Conservation (phyloP, 2,888 invertebrate species). For the Drosophila fulvimacula region DNA sequence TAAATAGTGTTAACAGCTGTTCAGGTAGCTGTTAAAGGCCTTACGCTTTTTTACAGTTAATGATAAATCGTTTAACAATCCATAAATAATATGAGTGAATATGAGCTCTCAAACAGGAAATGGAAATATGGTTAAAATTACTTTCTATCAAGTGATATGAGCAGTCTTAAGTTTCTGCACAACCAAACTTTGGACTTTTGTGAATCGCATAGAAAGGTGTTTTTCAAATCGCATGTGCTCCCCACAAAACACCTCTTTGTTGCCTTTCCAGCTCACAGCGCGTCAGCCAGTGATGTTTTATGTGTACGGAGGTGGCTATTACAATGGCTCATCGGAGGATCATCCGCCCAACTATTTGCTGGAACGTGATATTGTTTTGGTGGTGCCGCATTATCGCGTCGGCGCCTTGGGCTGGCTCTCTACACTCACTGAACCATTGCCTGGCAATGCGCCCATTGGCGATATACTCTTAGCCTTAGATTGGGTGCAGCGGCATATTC, state of each 20-base stretch:
- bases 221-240: not conserved
- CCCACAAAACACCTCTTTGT: not conserved
- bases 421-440: constrained; percentile 85
- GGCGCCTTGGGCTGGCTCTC: constrained; percentile 86
- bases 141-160: not conserved
- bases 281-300: constrained; percentile 85
- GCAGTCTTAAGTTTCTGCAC: not conserved
- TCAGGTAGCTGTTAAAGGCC: not conserved
- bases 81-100: not conserved
- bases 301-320: constrained; percentile 85
- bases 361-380: constrained; percentile 85
- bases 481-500: constrained; percentile 86
- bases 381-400: constrained; percentile 85
- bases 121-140: not conserved
- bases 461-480: constrained; percentile 86
- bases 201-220: not conserved
- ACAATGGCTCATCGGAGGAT: constrained; percentile 82
- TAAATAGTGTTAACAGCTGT: not conserved
- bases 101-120: not conserved
- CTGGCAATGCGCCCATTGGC: constrained; percentile 86
- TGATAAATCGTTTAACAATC: not conserved
- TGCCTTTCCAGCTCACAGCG: constrained; percentile 63
- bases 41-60: not conserved
- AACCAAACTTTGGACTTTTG: not conserved
- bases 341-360: constrained; percentile 84